phyloP scores from a whole-genome alignment of 2,797 vertebrate species.

The Dendrocincla fuliginosa region DNA sequence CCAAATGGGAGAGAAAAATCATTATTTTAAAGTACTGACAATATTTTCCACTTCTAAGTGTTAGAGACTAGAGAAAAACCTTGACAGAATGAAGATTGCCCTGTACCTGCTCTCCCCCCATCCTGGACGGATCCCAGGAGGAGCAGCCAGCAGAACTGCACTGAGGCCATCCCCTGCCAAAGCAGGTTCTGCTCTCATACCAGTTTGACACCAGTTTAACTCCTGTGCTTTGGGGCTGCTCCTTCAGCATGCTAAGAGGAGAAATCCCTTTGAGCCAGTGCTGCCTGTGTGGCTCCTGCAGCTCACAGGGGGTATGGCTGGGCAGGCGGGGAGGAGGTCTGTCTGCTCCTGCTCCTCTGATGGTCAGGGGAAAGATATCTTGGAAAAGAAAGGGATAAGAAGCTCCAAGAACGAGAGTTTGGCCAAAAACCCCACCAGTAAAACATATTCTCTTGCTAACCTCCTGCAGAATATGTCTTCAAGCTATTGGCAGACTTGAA shows the following conservation, averaged over 20 bases:
- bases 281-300: background rate
- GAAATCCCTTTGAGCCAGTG: fast-evolving
- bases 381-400: slow-evolving; percentile 22
- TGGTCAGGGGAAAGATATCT: background rate
- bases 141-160: background rate
- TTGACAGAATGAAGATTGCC: background rate
- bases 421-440: slow-evolving; percentile 6
- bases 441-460: background rate
- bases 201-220: background rate
- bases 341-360: slow-evolving; percentile 1
- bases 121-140: background rate
- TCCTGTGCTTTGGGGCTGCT: background rate
- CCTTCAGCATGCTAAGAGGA: background rate
- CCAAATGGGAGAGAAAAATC: background rate
- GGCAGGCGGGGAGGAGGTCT: background rate
- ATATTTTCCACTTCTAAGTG: background rate
- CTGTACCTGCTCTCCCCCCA: background rate
- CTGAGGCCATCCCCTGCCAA: background rate
- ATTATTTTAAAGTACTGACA: background rate
- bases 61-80: background rate
- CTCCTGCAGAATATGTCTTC: slow-evolving; percentile 11
- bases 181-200: background rate
- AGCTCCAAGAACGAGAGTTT: background rate
- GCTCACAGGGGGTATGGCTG: background rate
- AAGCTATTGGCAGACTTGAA: slow-evolving; percentile 2